phyloP scores from a whole-genome alignment of 2,888 invertebrate species.

The Sturmia bella region DNA sequence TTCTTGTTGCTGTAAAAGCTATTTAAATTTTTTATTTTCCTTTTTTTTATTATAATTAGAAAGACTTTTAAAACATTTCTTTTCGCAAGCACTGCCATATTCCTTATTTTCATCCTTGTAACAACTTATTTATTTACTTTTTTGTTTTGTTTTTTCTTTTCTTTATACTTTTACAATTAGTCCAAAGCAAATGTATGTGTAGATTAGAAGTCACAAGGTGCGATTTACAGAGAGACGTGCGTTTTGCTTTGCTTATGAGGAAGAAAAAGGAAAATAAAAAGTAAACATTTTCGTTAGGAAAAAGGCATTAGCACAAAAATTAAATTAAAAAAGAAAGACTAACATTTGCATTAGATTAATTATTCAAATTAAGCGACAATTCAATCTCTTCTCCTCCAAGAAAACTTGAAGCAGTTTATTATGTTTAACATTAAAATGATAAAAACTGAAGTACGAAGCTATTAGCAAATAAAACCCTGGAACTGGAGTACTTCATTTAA shows the following conservation, averaged over 20 bases:
- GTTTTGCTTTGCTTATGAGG: neutral
- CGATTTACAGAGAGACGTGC: constrained; percentile 10
- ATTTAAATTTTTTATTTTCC: neutral
- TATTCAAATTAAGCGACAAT: constrained; percentile 63
- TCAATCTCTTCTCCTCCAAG: constrained; percentile 36
- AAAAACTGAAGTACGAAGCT: neutral
- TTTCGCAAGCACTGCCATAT: constrained; percentile 23
- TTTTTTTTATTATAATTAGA: constrained; percentile 33
- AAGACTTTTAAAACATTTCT: constrained; percentile 6
- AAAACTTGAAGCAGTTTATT: constrained; percentile 32
- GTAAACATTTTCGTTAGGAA: neutral
- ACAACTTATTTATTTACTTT: constrained; percentile 10
- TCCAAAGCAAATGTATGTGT: constrained; percentile 29
- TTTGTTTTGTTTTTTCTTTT: constrained; percentile 13
- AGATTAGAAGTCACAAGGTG: neutral
- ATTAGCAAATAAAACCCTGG: neutral
- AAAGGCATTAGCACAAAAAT: constrained; percentile 5
- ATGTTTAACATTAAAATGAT: constrained; percentile 8
- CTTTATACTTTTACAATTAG: constrained; percentile 8
- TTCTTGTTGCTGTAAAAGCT: neutral
- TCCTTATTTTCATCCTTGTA: constrained; percentile 24
- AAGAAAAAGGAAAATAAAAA: neutral
- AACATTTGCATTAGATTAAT: constrained; percentile 65
- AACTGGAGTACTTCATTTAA: neutral
- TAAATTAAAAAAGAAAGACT: constrained; percentile 23